phyloP scores from a whole-genome alignment of 2,797 vertebrate genomes.

The Ceryle rudis region DNA sequence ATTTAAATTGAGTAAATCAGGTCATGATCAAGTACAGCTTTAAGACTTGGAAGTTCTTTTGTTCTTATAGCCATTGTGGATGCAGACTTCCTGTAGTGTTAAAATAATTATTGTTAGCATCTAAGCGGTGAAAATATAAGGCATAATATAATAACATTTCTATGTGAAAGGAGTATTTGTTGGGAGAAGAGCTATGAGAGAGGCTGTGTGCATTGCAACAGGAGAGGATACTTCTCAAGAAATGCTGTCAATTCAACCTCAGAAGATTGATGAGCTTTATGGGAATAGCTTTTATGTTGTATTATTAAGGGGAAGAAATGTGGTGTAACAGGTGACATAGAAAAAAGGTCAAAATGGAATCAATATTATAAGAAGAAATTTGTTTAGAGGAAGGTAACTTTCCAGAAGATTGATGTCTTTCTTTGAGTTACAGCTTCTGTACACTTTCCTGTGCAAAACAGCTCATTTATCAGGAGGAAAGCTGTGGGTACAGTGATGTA shows the following conservation, averaged over 20 bases:
- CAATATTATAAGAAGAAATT: background rate
- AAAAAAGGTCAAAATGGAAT: background rate
- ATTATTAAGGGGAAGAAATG: background rate
- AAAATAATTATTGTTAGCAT: background rate
- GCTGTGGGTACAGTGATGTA: background rate
- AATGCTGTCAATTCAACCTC: background rate
- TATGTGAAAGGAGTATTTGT: background rate
- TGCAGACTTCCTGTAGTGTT: background rate
- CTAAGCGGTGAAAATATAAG: background rate
- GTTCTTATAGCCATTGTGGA: background rate
- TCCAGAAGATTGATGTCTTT: background rate
- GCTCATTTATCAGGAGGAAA: background rate
- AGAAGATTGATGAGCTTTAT: background rate
- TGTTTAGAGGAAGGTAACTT: background rate
- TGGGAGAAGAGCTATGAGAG: background rate
- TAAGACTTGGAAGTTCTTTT: background rate
- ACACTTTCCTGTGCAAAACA: background rate
- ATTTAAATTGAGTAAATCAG: background rate
- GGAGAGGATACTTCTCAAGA: background rate
- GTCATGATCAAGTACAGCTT: background rate
- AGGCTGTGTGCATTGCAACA: background rate
- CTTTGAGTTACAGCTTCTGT: background rate
- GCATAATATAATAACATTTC: background rate
- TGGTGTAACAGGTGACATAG: background rate
- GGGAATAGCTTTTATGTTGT: background rate